Base-by-base conservation (phyloP, 2,113 vertebrate species). In the Cairina moschata region DNA sequence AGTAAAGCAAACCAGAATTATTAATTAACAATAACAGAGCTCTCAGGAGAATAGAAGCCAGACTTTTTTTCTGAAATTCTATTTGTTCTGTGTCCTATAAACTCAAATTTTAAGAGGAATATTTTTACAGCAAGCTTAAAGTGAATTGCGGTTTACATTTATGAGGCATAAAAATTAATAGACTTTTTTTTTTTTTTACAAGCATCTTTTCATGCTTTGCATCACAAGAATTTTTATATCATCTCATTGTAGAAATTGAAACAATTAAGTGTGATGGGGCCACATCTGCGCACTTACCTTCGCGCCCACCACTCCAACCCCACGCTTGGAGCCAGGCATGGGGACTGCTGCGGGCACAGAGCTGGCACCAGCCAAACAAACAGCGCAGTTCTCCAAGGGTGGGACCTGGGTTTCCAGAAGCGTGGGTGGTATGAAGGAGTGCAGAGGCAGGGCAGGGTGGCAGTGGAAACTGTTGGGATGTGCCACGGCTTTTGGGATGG, bases 131-230 rank as follows among this genome's bases (percentile, higher is more conserved):
- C 28, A 89, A 78, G 75, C 48, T 83, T 92, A 63, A 95, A 93
- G 80, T 69, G 79, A 91, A 78, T 75, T 63, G 80, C 56, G 42
- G 78, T 73, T 95, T 96, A 66, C 12, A 34, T 93, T 94, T 97
- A 88, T 44, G 55, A 90, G 94, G 56, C 67, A 82, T 94, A 94
- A 94, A 81, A 96, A 80, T 94, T 91, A 86, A 96, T 72, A 78
- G 52, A 74, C 48, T 96, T 92, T 48, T 46, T 44, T 46, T 46
- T 46, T 46, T 48, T 46, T 96, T 86, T 3, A 85, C 1, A 2
- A 83, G 29, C 1, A 23, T 82, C 29, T 91, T 65, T 81, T 54
- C 55, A 90, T 72, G 75, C 82, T 92, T 81, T 80, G 83, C 48
- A 50, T 84, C n/a, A 80, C 28, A 56, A 81, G 32, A 46, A 58